Percentiles rank a stretch among this genome's conserved stretches.
Conservation (phyloP, 2,113 vertebrate species). For the Ardeotis arabs region DNA sequence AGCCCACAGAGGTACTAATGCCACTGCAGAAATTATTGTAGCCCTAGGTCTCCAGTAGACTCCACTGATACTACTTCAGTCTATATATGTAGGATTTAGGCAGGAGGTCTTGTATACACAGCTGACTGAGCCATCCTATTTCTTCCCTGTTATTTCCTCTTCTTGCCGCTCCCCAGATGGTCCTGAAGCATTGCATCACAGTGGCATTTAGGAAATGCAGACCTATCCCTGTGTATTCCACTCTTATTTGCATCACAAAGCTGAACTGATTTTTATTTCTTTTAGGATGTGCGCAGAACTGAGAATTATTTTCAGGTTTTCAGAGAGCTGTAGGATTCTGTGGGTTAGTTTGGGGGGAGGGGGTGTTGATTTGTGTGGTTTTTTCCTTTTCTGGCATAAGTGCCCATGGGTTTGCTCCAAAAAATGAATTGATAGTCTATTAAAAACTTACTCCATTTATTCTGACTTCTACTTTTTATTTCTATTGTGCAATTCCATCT, state of each 20-base stretch:
- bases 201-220: background rate
- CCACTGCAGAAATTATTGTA: background rate
- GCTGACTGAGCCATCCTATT: background rate
- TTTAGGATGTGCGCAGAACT: background rate
- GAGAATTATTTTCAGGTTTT: conserved; percentile 10
- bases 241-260: conserved; percentile 26
- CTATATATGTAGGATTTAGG: background rate
- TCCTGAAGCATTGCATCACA: background rate
- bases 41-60: background rate
- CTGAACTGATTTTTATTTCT: background rate
- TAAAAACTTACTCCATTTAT: conserved; percentile 39
- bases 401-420: conserved; percentile 27
- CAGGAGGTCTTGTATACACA: background rate
- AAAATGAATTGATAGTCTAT: conserved; percentile 47
- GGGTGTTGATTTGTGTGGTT: background rate
- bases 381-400: conserved; percentile 43
- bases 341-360: background rate
- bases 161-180: background rate
- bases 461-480: conserved; percentile 21
- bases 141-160: background rate
- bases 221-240: background rate
- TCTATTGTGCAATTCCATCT: background rate
- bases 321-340: background rate
- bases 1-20: background rate
- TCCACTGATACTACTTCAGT: background rate